phyloP scores from a whole-genome alignment of 2,888 invertebrate genomes.

The Sipha maydis region DNA sequence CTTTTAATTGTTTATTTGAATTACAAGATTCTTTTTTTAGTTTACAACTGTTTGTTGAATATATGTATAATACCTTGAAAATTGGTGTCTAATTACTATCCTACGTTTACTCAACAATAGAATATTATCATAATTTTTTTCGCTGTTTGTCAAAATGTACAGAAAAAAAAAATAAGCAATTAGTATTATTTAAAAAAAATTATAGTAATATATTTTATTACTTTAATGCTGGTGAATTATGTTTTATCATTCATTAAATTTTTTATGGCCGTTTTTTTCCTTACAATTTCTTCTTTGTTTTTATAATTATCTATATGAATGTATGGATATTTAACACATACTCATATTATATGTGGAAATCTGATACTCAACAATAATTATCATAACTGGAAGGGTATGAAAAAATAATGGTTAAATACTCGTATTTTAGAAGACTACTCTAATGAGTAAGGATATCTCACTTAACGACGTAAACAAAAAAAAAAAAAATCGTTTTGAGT shows the following conservation, averaged over 20 bases:
- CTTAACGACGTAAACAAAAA: too few relatives aligned
- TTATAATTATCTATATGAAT: too few relatives aligned
- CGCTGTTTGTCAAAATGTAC: neutral
- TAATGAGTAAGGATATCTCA: too few relatives aligned
- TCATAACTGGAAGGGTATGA: too few relatives aligned
- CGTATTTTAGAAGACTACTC: too few relatives aligned
- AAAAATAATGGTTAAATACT: too few relatives aligned
- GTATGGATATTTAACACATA: too few relatives aligned
- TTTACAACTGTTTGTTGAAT: neutral
- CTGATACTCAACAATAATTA: too few relatives aligned
- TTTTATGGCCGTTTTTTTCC: too few relatives aligned
- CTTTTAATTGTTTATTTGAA: neutral
- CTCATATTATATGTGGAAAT: too few relatives aligned
- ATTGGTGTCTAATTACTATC: slow-evolving; percentile 31
- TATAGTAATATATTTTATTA: neutral
- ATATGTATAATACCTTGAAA: slow-evolving; percentile 7
- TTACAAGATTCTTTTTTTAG: slow-evolving; percentile 3
- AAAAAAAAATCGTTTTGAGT: too few relatives aligned
- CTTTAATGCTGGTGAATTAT: neutral
- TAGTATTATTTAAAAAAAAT: neutral
- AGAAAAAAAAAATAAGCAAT: neutral
- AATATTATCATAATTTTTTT: slow-evolving; percentile 5
- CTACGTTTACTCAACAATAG: neutral
- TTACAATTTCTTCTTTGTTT: too few relatives aligned
- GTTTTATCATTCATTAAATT: neutral